A percentile compares a stretch with the other conserved stretches of the same genome.
Conservation (phyloP, 2,888 invertebrate genomes). For the Amblyteles armatorius region DNA sequence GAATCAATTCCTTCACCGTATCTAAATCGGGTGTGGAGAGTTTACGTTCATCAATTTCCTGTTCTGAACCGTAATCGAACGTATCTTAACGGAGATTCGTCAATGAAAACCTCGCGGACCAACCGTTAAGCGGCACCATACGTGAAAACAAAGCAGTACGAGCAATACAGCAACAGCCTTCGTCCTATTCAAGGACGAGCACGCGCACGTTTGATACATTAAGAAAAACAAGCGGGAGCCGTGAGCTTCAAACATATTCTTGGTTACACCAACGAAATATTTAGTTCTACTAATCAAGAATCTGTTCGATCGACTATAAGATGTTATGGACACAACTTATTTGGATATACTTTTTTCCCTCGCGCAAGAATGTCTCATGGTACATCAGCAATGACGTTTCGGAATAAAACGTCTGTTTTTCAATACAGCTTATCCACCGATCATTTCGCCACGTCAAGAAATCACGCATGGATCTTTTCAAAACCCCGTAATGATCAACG, state of each 20-base stretch:
- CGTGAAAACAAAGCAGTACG: not conserved
- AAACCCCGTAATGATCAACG: not conserved
- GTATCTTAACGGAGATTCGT: not conserved
- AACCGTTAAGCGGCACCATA: not conserved
- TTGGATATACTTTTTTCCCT: not conserved
- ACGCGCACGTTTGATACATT: not conserved
- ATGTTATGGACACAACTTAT: not conserved
- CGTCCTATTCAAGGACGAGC: not conserved
- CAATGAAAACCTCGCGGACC: not conserved
- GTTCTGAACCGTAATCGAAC: not conserved
- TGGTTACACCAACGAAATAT: not conserved
- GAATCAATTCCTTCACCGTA: constrained; percentile 12
- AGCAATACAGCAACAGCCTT: not conserved
- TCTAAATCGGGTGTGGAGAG: constrained; percentile 6
- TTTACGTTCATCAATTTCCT: constrained; percentile 1
- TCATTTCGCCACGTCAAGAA: not conserved
- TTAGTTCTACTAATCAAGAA: not conserved
- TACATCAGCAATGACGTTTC: not conserved
- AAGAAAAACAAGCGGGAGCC: not conserved
- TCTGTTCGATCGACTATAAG: not conserved
- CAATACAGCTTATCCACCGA: not conserved
- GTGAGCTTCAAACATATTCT: not conserved
- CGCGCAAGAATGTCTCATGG: not conserved
- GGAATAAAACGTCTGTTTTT: not conserved
- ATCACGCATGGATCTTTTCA: not conserved